A percentile compares a stretch with the other conserved stretches of the same genome.
Evolutionary conservation across 2,797 vertebrate genomes (phyloP).

Genomic region (Sebastes kiyomatsui): DNA sequence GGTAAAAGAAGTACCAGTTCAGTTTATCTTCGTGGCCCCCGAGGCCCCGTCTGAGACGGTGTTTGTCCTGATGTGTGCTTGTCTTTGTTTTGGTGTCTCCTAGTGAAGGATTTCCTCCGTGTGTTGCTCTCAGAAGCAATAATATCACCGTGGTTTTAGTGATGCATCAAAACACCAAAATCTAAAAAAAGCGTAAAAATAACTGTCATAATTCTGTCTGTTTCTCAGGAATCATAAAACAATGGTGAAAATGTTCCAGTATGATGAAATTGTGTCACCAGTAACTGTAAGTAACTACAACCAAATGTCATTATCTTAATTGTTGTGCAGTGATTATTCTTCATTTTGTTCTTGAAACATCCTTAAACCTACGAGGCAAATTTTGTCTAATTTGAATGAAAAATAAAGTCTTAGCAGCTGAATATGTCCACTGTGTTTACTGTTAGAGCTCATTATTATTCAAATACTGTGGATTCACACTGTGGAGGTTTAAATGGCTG

Average conservation of each 20-base stretch:
- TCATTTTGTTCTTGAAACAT: not conserved
- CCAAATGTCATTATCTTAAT: not conserved
- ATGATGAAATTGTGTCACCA: not conserved
- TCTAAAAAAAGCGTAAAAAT: not conserved
- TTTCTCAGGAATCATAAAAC: not conserved
- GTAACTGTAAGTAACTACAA: not conserved
- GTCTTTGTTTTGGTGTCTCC: not conserved
- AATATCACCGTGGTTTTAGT: not conserved
- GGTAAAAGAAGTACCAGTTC: not conserved
- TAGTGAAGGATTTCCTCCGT: not conserved
- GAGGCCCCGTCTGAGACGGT: not conserved
- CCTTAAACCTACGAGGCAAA: not conserved
- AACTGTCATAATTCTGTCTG: too few relatives aligned
- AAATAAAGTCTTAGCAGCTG: not conserved
- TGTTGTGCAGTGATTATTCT: not conserved
- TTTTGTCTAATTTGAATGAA: not conserved
- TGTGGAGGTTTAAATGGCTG: not conserved
- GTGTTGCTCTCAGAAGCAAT: not conserved
- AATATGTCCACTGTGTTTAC: not conserved
- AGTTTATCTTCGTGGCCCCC: not conserved
- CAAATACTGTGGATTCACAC: not conserved
- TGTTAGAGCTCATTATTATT: not conserved
- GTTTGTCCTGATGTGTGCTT: not conserved
- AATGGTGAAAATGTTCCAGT: not conserved
- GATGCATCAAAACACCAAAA: not conserved